Evolutionary conservation across 2,113 vertebrate genomes (phyloP), one percentile per base, ranked within the genome.

Genomic region (Burhinus bistriatus): DNA sequence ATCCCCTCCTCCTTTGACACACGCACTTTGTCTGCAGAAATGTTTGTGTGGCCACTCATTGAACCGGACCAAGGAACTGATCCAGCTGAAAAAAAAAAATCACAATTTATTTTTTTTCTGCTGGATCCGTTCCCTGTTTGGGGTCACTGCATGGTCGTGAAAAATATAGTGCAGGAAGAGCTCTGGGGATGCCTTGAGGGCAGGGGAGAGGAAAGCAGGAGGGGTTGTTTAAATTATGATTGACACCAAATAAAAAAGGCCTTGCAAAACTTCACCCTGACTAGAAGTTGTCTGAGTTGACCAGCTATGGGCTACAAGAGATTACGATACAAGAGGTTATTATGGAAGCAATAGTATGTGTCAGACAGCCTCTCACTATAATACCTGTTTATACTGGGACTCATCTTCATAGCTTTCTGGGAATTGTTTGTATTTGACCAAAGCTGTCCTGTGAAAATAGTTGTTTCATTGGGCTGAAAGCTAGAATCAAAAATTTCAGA

Each of bases 21-120:
- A 47, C 47, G 36, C 34, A 34, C 44, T 49, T 76, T 51, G 34
- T 76, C 90, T 84, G 57, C 18, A 30, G 32, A 30, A 57, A 87
- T 71, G 51, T 87, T 89, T 91, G 15, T 21, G 42, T 47, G 87
- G 83, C 69, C 87, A 38, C 20, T 82, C 84, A 59, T 9, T 64
- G 87, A 95, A 89, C 77, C 57, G 79, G 84, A 15, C 6, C 23
- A 40, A 91, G 73, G 91, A 94, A 62, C 12, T 17, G 72, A 84
- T 87, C 65, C 91, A 91, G 64, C 23, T 83, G 38, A 82, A 82
- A 70, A 2, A 4, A 49, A 42, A 89, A 75, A 79, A 30, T 40
- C 14, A 30, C 22, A 32, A 51, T 80, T 73, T 73, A 22, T 42
- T 76, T 95, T 93, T 93, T 57, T 12, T 30, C 34, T 3, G 1